Base-by-base conservation (phyloP, 1,140 invertebrate species). In the Drosophila kikkawai region DNA sequence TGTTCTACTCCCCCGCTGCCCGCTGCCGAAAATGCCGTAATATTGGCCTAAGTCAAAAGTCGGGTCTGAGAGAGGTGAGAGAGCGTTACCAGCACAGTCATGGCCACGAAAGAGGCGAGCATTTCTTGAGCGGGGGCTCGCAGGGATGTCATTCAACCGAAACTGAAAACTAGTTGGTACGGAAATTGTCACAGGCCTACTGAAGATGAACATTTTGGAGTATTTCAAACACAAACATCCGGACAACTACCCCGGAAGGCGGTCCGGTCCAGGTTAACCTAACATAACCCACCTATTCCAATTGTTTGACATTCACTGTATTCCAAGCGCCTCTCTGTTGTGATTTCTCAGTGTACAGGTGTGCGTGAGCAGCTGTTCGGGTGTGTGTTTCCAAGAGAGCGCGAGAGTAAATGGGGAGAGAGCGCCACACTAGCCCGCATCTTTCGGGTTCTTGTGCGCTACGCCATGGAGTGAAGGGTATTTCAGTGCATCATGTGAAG, bases 321-420 rank as follows among this genome's bases (percentile, higher is more conserved):
- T 4, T n/a, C 2, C 4, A 29, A 22, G 12, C 45, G 36, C 36
- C 69, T 73, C 69, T 73, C 69, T 73, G 69, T 73, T 73, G 69
- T 73, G 47, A 75, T 60, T 73, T 66, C 50, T 59, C 1, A 17
- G 19, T 60, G 48, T 39, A 37, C 42, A 67, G 56, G 55, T 58
- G 77, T 55, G 76, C n/a, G 60, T 66, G 66, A 69, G 79, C 82
- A 77, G 74, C 44, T 61, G 42, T 51, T 74, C 29, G 44, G 32
- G 41, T 63, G 57, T 57, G 66, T 78, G 45, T 26, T 44, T 64
- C 8, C 22, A 48, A 66, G 58, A 42, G 48, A 48, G 29, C 19
- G 9, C 34, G 34, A 48, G 34, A 59, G 19, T n/a, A 17, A 17
- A 32, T 15, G 59, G 36, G 15, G 4, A 55, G 17, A 36, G 80